These are phyloP conservation scores for Clunio marinus DNA, from an alignment of 2,888 invertebrate genomes.

Conservation along the genomic window DNA sequence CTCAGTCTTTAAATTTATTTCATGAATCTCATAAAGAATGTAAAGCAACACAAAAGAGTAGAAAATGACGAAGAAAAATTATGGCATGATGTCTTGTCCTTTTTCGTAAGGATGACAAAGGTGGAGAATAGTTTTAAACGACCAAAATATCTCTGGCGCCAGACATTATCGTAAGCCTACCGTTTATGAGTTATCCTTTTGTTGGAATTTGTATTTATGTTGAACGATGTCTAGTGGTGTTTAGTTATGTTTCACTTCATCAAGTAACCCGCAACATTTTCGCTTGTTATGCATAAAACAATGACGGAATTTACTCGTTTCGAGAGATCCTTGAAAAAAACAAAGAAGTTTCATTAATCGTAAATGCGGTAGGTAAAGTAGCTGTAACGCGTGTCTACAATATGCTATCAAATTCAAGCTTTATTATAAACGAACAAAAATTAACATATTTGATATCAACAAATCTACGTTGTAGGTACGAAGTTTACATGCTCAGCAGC, in stretches of 20 bases:
- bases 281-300: no score
- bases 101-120: constrained; percentile 20
- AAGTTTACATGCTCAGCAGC: constrained; percentile 33
- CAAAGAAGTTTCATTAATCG: constrained; percentile 7
- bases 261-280: no score
- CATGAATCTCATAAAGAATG: constrained; percentile 3
- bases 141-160: constrained; percentile 36
- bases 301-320: neutral
- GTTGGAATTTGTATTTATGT: neutral
- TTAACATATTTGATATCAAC: constrained; percentile 39
- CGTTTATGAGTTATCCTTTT: neutral
- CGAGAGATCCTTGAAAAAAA: constrained; percentile 10
- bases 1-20: neutral
- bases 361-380: constrained; percentile 38
- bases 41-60: constrained; percentile 8
- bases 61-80: constrained; percentile 36
- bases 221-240: no score
- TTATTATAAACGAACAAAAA: constrained; percentile 29
- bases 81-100: constrained; percentile 33
- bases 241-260: no score
- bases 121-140: constrained; percentile 25
- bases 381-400: constrained; percentile 35
- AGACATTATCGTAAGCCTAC: constrained; percentile 17
- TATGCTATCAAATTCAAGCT: constrained; percentile 37
- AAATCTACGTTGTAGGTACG: constrained; percentile 39